These are phyloP conservation scores for Marcusenius ussheri DNA, from an alignment of 2,113 vertebrate species.

Conservation along the genomic window DNA sequence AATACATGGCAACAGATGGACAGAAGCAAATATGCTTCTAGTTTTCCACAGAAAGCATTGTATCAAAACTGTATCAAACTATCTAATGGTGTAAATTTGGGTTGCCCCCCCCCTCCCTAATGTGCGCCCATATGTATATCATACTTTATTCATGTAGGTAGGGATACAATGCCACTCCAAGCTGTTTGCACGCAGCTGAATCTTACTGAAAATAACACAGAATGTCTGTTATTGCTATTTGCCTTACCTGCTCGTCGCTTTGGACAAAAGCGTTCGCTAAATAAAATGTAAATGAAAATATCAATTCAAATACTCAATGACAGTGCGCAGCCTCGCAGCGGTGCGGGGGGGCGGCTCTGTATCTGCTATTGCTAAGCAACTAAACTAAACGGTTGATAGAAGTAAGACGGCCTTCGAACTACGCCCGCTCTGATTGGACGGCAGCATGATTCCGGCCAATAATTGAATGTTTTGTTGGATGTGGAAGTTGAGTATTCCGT, in stretches of 20 bases:
- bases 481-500: slow-evolving; percentile 15
- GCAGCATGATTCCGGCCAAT: slow-evolving; percentile 26
- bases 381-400: background rate
- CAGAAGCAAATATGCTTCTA: no score
- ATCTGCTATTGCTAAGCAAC: slow-evolving; percentile 21
- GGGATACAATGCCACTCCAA: background rate
- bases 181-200: background rate
- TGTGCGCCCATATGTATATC: background rate
- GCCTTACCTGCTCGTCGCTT: background rate
- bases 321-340: background rate
- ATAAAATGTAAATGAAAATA: background rate
- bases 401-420: slow-evolving; percentile 8
- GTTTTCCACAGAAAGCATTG: no score
- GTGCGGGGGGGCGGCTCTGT: background rate
- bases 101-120: background rate
- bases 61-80: no score
- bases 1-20: no score
- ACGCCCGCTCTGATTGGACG: slow-evolving; percentile 44
- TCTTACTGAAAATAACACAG: background rate
- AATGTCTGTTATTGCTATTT: background rate
- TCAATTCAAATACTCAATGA: background rate
- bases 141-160: background rate
- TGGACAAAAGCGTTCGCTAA: background rate
- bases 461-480: slow-evolving; percentile 34
- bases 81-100: no score